A percentile compares a stretch with the other conserved stretches of the same genome.
phyloP scores from a whole-genome alignment of 1,140 invertebrate genomes.

The Drosophila persimilis region DNA sequence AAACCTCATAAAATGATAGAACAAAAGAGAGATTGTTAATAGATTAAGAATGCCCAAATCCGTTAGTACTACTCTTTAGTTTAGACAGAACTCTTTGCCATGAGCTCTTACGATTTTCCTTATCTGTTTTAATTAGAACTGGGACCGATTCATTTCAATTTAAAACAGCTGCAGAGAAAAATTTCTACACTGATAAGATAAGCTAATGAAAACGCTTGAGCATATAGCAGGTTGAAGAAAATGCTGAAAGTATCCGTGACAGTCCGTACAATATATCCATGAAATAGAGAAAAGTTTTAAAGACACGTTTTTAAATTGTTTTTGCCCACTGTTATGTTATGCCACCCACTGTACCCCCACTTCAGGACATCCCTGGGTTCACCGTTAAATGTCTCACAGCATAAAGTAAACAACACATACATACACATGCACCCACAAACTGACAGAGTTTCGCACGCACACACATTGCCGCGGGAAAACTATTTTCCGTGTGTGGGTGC shows the following conservation, averaged over 20 bases:
- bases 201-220: not conserved
- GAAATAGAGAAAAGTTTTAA: not conserved
- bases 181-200: not conserved
- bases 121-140: too few relatives aligned
- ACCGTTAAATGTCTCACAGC: constrained; percentile 10
- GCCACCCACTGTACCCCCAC: constrained; percentile 17
- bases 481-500: constrained; percentile 24
- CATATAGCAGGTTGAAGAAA: not conserved
- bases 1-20: too few relatives aligned
- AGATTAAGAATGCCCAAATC: too few relatives aligned
- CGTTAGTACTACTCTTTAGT: too few relatives aligned
- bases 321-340: not conserved
- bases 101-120: too few relatives aligned
- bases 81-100: too few relatives aligned
- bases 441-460: constrained; percentile 7
- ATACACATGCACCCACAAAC: constrained; percentile 2
- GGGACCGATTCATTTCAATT: not conserved
- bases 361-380: not conserved
- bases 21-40: too few relatives aligned
- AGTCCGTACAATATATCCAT: too few relatives aligned
- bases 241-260: not conserved
- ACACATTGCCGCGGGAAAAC: constrained; percentile 17
- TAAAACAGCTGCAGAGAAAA: not conserved
- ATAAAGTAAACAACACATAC: constrained; percentile 35
- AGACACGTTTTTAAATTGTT: not conserved